Evolutionary conservation across 2,113 vertebrate species (phyloP).

Genomic region (Gracilinanus agilis): DNA sequence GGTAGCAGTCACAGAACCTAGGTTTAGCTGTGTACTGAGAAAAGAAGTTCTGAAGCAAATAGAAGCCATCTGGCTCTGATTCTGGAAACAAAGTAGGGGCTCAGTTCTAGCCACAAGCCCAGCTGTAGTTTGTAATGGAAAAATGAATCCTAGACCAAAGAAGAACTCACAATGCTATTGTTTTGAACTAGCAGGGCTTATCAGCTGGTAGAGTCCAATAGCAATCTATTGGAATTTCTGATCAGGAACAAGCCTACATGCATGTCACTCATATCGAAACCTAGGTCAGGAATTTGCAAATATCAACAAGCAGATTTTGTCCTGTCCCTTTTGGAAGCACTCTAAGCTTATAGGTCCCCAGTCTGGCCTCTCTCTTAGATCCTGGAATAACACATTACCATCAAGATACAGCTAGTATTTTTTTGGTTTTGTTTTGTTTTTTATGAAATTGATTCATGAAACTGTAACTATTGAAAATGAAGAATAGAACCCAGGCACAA

Average conservation of each 20-base stretch:
- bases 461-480: conserved; percentile 98
- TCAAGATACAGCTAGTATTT: neutral
- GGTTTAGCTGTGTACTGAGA: neutral
- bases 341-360: neutral
- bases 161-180: neutral
- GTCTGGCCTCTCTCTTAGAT: neutral
- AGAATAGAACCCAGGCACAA: conserved; percentile 98
- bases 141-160: neutral
- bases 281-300: neutral
- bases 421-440: conserved; percentile 83
- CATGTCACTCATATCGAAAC: neutral
- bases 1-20: neutral
- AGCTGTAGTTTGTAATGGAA: neutral
- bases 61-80: neutral
- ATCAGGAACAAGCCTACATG: neutral
- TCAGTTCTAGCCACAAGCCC: neutral
- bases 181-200: neutral
- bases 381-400: neutral
- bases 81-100: neutral
- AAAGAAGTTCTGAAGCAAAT: neutral
- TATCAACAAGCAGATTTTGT: neutral
- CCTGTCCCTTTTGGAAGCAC: neutral
- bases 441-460: conserved; percentile 99
- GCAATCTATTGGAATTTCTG: neutral
- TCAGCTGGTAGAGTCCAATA: neutral